A percentile compares a stretch with the other conserved stretches of the same genome.
Evolutionary conservation across 2,113 vertebrate genomes (phyloP).

Genomic region (Aphyosemion australe): DNA sequence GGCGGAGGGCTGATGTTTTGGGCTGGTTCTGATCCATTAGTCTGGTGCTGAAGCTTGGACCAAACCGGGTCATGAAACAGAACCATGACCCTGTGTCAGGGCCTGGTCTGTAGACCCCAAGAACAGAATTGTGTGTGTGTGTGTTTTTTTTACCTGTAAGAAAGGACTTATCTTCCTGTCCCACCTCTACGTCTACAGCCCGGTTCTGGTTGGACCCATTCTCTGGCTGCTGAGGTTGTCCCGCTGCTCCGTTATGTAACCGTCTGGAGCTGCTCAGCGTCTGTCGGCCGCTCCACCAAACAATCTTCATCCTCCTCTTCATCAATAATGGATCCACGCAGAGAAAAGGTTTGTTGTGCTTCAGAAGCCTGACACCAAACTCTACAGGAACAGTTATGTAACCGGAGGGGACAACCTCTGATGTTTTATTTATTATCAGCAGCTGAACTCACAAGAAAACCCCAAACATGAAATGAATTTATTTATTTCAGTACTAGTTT

Average conservation of each 20-base stretch:
- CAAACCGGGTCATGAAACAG: not conserved
- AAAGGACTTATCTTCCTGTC: too few relatives aligned
- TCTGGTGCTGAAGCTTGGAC: not conserved
- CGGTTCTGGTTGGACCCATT: not conserved
- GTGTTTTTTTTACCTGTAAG: too few relatives aligned
- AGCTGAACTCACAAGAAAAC: too few relatives aligned
- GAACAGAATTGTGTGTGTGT: not conserved
- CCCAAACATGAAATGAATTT: too few relatives aligned
- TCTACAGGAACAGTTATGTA: constrained; percentile 53
- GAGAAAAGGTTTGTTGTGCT: constrained; percentile 23
- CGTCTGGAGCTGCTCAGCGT: constrained; percentile 7
- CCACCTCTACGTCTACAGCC: too few relatives aligned
- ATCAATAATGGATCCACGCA: constrained; percentile 57
- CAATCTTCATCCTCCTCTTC: constrained; percentile 30
- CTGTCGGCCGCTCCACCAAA: constrained; percentile 23
- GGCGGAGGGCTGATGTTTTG: not conserved
- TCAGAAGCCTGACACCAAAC: constrained; percentile 14
- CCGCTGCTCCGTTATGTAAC: constrained; percentile 47
- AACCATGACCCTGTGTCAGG: too few relatives aligned
- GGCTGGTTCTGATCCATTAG: not conserved
- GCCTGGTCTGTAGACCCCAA: too few relatives aligned
- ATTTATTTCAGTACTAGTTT: too few relatives aligned
- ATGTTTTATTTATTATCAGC: not conserved
- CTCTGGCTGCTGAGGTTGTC: constrained; percentile 21
- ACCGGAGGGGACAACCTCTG: not conserved